Conservation (phyloP, 2,888 invertebrate species). For the Odontomyia ornata region DNA sequence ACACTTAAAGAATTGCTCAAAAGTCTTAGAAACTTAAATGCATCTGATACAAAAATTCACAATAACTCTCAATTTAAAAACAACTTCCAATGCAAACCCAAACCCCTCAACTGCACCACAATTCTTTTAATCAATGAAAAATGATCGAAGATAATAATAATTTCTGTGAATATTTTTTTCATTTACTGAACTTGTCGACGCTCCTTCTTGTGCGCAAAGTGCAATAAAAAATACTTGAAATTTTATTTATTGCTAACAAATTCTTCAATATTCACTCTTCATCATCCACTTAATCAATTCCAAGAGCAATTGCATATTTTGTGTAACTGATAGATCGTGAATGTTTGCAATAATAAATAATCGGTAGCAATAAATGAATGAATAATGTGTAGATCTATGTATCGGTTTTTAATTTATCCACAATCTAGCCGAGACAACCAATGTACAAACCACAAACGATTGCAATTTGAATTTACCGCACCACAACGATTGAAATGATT, state of each 20-base stretch:
- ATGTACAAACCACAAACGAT: slow-evolving; percentile 9
- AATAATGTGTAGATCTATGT: slow-evolving; percentile 8
- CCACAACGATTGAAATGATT: neutral
- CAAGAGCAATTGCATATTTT: slow-evolving; percentile 27
- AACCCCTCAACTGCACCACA: neutral
- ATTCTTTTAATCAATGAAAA: neutral
- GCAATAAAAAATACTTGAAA: neutral
- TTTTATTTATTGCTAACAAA: slow-evolving; percentile 8
- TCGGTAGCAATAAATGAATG: slow-evolving; percentile 18
- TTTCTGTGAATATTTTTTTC: neutral
- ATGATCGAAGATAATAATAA: neutral
- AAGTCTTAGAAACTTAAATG: no score
- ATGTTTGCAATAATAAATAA: slow-evolving; percentile 32
- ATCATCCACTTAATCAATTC: slow-evolving; percentile 26
- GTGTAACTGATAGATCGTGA: slow-evolving; percentile 38
- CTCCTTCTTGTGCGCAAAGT: no score
- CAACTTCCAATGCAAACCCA: no score
- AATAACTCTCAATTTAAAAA: no score
- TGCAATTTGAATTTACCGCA: neutral
- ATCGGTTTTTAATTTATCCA: neutral
- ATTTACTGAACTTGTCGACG: neutral
- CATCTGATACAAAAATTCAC: no score
- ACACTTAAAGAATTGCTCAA: no score
- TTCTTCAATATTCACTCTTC: neutral
- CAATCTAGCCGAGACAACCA: neutral